Evolutionary conservation across 2,797 vertebrate genomes (phyloP), one percentile per base, ranked within the genome.

Genomic region (Crocidura indochinensis): DNA sequence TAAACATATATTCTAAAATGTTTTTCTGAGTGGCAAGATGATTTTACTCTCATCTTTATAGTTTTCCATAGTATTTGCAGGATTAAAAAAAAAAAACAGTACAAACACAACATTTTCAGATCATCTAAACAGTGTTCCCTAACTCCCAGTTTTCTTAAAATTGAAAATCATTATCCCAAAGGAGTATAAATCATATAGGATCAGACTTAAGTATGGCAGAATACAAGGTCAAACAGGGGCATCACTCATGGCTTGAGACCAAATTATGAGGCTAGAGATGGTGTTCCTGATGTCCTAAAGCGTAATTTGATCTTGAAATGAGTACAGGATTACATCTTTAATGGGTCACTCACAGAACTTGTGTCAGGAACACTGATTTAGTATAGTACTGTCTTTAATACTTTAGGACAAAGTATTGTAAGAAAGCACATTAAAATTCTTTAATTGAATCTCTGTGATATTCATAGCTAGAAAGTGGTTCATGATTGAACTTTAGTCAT

Each of bases 21-120:
- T 31, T 94, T 91, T 73, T 53, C 49, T 78, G 22, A 74, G 56
- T 64, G 73, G 69, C n/a, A 65, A 84, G 73, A 80, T 7, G 65
- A 38, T 85, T 77, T 67, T 83, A 91, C 26, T 77, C 26, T 93
- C 84, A 84, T 68, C 69, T 88, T 93, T 44, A 8, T 38, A 46
- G 71, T 51, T 76, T 78, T 88, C 38, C 81, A 51, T 29, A 44
- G 19, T 73, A n/a, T 65, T 46, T 51, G 56, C 79, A 26, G 64
- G 3, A 12, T 78, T 56, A 10, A 27, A 87, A 60, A 73, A 3
- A 2, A 27, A 4, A 79, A n/a, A n/a, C n/a, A n/a, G 71, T 10
- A 49, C 69, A 81, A 77, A 12, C 1, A 44, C 9, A 78, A 10
- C 6, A 49, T 17, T 84, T 82, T 67, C 47, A 60, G 80, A 49